Evolutionary conservation across 2,888 invertebrate species (phyloP), one percentile per base, ranked within the genome.

Genomic region (Troides oblongomaculatus): DNA sequence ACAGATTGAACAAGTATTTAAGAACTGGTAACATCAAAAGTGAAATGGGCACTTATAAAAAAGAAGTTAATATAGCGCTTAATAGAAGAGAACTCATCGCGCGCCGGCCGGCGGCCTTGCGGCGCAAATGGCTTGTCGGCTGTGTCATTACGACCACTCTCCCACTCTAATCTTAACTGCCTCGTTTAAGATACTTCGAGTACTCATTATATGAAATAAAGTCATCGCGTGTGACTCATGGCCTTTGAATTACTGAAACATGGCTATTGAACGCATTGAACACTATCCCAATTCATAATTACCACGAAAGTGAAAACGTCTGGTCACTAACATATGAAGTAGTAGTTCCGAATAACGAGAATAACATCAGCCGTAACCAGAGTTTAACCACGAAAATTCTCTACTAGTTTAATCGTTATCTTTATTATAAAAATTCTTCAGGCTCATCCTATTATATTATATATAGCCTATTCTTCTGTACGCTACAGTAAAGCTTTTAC

Each of bases 161-260:
- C 75, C 73, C 79, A 74, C 72, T 74, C 79, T 83, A 84, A 87
- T 86, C 87, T 86, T 85, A 85, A 87, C 84, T 81, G 79, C 79
- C 69, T 73, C 79, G 80, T 84, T 85, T 82, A 81, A 88, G 87
- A 87, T 87, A 84, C 79, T 82, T 80, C 77, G 77, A 79, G 74
- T 78, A 75, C 80, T 80, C 79, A 79, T 76, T 74, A 75, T 71
- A 68, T 75, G 74, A 76, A 80, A 82, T 81, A 77, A 79, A 84
- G 80, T 77, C 80, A 80, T 82, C 78, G 78, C 76, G 73, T 77
- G 76, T 77, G 74, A 73, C 69, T 70, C 72, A 59, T 39, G 25
- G 59, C 53, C 67, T 72, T 71, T 68, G 60, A 61, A 60, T 64
- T 65, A 62, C 64, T 70, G 69, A 72, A 71, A 62, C 61, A 64